Conservation (phyloP, 2,797 vertebrate species). For the Peromyscus aztecus region DNA sequence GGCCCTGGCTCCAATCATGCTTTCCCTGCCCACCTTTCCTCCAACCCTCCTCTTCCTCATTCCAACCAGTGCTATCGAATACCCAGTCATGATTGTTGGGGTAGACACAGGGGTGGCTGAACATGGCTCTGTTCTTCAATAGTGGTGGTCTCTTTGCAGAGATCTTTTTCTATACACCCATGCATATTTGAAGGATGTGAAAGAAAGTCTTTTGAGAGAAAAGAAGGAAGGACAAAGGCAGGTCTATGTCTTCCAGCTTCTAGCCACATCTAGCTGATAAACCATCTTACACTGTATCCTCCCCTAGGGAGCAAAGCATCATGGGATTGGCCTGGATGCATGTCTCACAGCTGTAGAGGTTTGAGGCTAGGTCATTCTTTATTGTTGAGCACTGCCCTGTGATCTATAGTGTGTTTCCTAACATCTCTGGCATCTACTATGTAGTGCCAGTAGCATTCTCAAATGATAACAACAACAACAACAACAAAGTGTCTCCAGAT, state of each 20-base stretch:
- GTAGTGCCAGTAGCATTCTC: background rate
- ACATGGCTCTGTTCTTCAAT: background rate
- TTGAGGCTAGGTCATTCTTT: background rate
- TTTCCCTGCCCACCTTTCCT: background rate
- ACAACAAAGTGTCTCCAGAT: background rate
- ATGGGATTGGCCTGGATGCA: conserved; percentile 5
- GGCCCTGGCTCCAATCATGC: background rate
- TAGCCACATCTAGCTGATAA: background rate
- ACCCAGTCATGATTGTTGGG: background rate
- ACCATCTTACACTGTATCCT: background rate
- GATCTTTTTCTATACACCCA: background rate
- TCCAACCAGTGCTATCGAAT: no score
- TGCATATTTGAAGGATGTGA: background rate
- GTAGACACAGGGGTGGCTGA: background rate
- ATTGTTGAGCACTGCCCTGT: background rate
- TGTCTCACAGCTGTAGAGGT: background rate
- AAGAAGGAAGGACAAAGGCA: background rate
- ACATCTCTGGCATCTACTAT: background rate
- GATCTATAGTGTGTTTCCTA: background rate
- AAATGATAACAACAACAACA: background rate
- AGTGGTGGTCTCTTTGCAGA: background rate
- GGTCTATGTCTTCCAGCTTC: conserved; percentile 9
- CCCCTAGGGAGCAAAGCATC: conserved; percentile 1
- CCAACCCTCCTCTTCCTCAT: background rate
- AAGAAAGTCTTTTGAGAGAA: background rate